Base-by-base conservation (phyloP, 2,797 vertebrate species). In the Chanos chanos region DNA sequence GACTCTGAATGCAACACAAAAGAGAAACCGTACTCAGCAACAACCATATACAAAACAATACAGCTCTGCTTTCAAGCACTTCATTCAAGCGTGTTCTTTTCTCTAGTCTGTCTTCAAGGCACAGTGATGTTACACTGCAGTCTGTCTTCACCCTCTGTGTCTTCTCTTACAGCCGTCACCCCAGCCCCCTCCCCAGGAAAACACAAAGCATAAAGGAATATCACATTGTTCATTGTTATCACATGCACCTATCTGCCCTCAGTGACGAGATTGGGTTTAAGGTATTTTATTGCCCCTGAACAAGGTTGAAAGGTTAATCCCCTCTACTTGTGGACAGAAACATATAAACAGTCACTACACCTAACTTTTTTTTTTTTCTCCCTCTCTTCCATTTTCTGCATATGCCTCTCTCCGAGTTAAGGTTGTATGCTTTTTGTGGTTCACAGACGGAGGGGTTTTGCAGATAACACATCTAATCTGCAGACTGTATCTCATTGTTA, bases 1-100 rank as follows among this genome's bases (percentile, higher is more conserved):
- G 51, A 48, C 27, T 55, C 44, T 57, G 37, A 71, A 66, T 41
- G 64, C 31, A 33, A 15, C 31, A 71, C 45, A 68, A 74, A 50
- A 24, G 72, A 74, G 65, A 66, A 41, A 28, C 53, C 24, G 50
- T 58, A 50, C 65, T 71, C 72, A 59, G 65, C 68, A 68, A 57
- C 70, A 34, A 19, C 36, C 22, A 61, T 39, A 68, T 68, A 74
- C 45, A 12, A 24, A 36, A 54, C 39, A 33, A 36, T 71, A 66
- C 30, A 61, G 60, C 55, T 25, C 21, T 62, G 52, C 40, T 49
- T 54, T 72, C 25, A 30, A n/a, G 34, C 61, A n/a, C n/a, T n/a
- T 66, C 63, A 61, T 28, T 56, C 61, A 60, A 54, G 65, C 65
- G 61, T 58, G 65, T 58, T n/a, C 28, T 58, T 64, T 39, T 28